phyloP scores from a whole-genome alignment of 2,797 vertebrate species.

The Carapus acus region DNA sequence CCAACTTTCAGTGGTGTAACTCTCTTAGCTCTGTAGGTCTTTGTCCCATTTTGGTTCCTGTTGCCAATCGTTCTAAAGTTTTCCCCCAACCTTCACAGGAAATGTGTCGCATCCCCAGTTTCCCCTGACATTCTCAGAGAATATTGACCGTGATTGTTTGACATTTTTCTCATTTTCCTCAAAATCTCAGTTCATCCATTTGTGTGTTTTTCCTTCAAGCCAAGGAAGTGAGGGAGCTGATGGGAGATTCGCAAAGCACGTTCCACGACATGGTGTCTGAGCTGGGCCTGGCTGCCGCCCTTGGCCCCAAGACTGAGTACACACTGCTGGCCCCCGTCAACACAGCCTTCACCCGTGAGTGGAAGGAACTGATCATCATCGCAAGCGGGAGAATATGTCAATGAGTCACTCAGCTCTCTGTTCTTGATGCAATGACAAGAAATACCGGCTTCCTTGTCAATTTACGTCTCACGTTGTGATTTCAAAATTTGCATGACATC shows the following conservation, averaged over 20 bases:
- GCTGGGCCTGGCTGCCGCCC: slow-evolving; percentile 75
- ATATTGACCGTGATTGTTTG: neutral
- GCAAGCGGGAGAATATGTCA: too few relatives aligned
- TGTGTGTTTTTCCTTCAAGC: slow-evolving; percentile 66
- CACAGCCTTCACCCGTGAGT: slow-evolving; percentile 82
- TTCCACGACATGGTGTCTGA: slow-evolving; percentile 83
- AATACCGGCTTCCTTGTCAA: too few relatives aligned
- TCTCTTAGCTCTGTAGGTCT: neutral
- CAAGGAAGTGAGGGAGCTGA: slow-evolving; percentile 86
- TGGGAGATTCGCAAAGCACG: slow-evolving; percentile 76
- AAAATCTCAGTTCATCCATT: neutral
- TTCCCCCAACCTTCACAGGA: neutral
- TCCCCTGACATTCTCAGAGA: too few relatives aligned
- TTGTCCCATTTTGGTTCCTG: neutral
- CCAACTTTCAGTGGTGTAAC: neutral
- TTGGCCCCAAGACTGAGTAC: slow-evolving; percentile 81
- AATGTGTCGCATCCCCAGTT: neutral
- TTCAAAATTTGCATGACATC: too few relatives aligned
- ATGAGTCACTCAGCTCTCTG: too few relatives aligned
- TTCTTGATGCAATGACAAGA: too few relatives aligned
- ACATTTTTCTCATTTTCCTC: neutral
- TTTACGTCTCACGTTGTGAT: too few relatives aligned
- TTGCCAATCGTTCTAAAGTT: neutral
- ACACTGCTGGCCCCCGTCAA: slow-evolving; percentile 87
- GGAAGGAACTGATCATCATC: neutral